Percentiles rank a stretch among this genome's conserved stretches.
phyloP scores from a whole-genome alignment of 1,140 invertebrate species.

The Magallana angulata region DNA sequence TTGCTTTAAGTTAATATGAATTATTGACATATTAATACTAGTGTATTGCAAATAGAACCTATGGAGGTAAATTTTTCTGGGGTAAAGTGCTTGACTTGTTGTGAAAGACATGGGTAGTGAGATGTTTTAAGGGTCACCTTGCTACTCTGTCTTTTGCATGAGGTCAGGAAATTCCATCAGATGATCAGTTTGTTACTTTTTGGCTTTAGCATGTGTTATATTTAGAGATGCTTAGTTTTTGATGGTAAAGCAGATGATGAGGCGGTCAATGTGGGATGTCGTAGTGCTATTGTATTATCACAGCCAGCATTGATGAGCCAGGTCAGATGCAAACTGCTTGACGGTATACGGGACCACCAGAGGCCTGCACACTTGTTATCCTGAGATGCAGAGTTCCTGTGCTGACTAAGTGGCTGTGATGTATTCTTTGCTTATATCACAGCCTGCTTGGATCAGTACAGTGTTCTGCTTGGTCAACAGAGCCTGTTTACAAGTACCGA shows the following conservation, averaged over 20 bases:
- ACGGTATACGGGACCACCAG: neutral
- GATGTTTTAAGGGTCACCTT: conserved; percentile 89
- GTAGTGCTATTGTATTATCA: conserved; percentile 87
- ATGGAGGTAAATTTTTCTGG: neutral
- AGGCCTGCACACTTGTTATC: no score
- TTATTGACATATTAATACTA: no score
- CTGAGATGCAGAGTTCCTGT: neutral
- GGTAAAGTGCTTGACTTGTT: conserved; percentile 35
- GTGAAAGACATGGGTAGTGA: conserved; percentile 98
- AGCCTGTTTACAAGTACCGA: neutral
- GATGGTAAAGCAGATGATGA: conserved; percentile 57
- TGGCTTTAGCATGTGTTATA: neutral
- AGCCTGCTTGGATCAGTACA: conserved; percentile 79
- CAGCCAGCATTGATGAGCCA: conserved; percentile 95
- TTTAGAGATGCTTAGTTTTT: neutral
- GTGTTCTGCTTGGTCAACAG: neutral
- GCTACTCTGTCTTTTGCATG: conserved; percentile 93
- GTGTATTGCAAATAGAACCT: no score
- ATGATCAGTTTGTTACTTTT: neutral
- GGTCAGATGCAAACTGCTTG: conserved; percentile 64
- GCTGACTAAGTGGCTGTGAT: conserved; percentile 75
- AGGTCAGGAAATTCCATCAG: neutral
- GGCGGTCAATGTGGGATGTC: conserved; percentile 89
- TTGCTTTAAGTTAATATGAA: no score
- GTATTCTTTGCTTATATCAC: conserved; percentile 74